Base-by-base conservation (phyloP, 2,888 invertebrate species). In the Parapristionchus giblindavisi region DNA sequence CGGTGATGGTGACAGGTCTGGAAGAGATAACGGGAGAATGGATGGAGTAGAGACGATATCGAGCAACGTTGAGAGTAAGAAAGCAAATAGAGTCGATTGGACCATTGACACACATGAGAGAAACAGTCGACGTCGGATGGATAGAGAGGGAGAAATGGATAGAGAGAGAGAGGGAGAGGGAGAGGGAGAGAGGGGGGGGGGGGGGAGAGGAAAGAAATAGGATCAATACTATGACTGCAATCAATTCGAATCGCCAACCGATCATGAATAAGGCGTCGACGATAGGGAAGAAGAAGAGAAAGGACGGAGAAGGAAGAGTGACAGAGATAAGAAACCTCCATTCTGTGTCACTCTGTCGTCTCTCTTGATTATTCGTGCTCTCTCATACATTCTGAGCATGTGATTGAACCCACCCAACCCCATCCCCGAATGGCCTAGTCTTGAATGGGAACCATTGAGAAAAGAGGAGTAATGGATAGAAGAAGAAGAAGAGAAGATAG, bases 1-100 rank as follows among this genome's bases (percentile, higher is more conserved):
- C 14, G 68, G 52, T 34, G 68, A 68, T 17, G 68, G 52, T 24
- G 68, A 68, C 68, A 68, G 68, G 68, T 34, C 68, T 68, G 68
- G 36, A 40, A 34, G 21, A 61, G n/a, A 29, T 3, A 5, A 24
- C 6, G 24, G n/a, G 40, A 11, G 27, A 38, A 63, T 34, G 6
- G 24, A 29, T 3, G 24, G 21, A 27, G 5, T 43, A 36, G 65
- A 27, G 34, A 54, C 52, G 71, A n/a, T 71, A 51, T 71, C n/a
- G n/a, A n/a, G n/a, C n/a, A n/a, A n/a, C n/a, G n/a, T n/a, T n/a
- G n/a, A n/a, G n/a, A n/a, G n/a, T 48, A 21, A 48, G 48, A 48
- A 48, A 14, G 48, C n/a, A n/a, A n/a, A n/a, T n/a, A 24, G 17
- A 17, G 56, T 56, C 56, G 27, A 11, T 56, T 24, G 27, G 24